Base-by-base conservation (phyloP, 2,797 vertebrate genomes). In the Enoplosus armatus region DNA sequence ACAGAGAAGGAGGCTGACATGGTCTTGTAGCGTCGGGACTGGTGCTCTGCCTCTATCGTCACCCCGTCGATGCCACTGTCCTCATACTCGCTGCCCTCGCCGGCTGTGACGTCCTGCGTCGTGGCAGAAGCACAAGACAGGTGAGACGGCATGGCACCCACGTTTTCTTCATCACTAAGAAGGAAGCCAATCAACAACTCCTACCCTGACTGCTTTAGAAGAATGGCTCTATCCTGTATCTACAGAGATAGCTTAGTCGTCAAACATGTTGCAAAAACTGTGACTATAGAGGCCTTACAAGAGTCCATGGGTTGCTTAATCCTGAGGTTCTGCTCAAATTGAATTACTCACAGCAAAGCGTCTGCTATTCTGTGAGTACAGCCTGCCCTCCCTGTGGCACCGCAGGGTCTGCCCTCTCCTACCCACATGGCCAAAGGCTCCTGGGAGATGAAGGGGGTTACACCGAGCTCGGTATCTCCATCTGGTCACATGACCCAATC, bases 51-150 rank as follows among this genome's bases (percentile, higher is more conserved):
- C 77, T 98, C 98, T 0, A 89, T 95, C 5, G 96, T 93, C 27
- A 97, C 96, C 16, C 97, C 98, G 51, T 98, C 97, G 4, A 99
- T 98, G 45, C 97, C 97, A 0, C 98, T 99, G 96, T 99, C 98
- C 0, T 97, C 97, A 72, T 97, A 98, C 90, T 99, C 98, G 15
- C 98, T 99, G 75, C 96, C 97, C 62, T 99, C 98, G 0, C 97
- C 96, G 0, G 94, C 90, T 0, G 97, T 97, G 79, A 99, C 96
- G 60, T 99, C 98, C 98, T 99, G 85, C 24, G 39, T 78, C 2
- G 50, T 8, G 47, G 70, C 55, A 63, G 80, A 90, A 67, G 82
- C 66, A 87, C 77, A 82, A 83, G 87, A 87, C 81, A 82, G 89
- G 84, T 92, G 78, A 93, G 88, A 85, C 0, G 72, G 82, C 87